Percentiles rank a stretch among this genome's conserved stretches.
Evolutionary conservation across 1,140 invertebrate genomes (phyloP).

Genomic region (Maniola jurtina): DNA sequence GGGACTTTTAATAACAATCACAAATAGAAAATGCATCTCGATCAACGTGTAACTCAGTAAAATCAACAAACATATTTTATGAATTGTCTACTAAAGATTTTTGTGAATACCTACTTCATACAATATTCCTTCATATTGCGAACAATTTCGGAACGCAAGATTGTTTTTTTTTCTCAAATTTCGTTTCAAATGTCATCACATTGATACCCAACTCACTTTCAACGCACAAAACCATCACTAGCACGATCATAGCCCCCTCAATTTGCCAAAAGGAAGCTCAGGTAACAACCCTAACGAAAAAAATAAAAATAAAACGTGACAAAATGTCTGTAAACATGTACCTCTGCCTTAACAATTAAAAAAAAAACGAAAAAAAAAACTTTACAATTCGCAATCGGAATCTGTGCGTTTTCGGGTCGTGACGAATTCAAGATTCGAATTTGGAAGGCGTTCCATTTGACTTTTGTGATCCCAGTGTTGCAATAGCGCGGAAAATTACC

Average conservation of each 20-base stretch:
- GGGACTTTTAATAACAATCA: background rate
- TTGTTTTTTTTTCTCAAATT: slow-evolving; percentile 14
- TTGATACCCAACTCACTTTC: slow-evolving; percentile 54
- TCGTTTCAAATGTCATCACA: slow-evolving; percentile 57
- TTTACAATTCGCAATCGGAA: slow-evolving; percentile 53
- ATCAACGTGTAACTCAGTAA: background rate
- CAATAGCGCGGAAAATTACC: slow-evolving; percentile 62
- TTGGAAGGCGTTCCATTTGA: slow-evolving; percentile 66
- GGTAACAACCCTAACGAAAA: slow-evolving; percentile 64
- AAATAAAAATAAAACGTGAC: slow-evolving; percentile 75
- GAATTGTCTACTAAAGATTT: background rate
- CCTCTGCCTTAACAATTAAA: slow-evolving; percentile 39
- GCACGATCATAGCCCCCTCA: slow-evolving; percentile 54
- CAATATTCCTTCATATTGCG: background rate
- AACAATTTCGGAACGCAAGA: background rate
- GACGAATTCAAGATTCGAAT: slow-evolving; percentile 58
- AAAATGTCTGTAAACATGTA: slow-evolving; percentile 76
- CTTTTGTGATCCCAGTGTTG: slow-evolving; percentile 50
- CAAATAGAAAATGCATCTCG: background rate
- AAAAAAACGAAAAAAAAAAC: slow-evolving; percentile 39
- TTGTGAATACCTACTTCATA: background rate
- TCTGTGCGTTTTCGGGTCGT: slow-evolving; percentile 39
- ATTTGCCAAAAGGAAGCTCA: slow-evolving; percentile 62
- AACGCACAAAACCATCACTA: slow-evolving; percentile 46
- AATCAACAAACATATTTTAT: background rate